phyloP scores from a whole-genome alignment of 2,113 vertebrate species.

The Tachysurus fulvidraco region DNA sequence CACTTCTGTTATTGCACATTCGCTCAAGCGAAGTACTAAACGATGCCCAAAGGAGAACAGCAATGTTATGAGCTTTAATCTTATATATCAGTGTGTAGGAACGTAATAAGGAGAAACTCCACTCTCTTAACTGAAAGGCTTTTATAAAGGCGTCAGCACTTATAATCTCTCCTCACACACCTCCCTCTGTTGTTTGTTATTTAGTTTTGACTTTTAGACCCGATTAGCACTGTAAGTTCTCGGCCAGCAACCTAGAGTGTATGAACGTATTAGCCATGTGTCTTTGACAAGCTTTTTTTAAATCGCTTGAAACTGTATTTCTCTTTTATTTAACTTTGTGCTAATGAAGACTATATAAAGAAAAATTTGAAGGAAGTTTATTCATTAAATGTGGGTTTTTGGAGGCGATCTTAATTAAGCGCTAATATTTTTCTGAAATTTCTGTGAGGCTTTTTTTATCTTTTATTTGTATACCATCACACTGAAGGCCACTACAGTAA shows the following conservation, averaged over 20 bases:
- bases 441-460: background rate
- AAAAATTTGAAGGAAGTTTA: background rate
- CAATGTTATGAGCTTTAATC: constrained; percentile 42
- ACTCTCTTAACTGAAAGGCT: background rate
- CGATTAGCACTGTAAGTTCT: background rate
- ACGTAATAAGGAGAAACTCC: constrained; percentile 19
- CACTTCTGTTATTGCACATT: constrained; percentile 31
- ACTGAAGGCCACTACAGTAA: background rate
- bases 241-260: background rate
- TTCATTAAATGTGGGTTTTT: background rate
- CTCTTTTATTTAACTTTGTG: background rate
- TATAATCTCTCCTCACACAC: background rate
- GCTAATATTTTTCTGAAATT: background rate
- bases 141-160: constrained; percentile 18
- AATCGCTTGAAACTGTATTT: background rate
- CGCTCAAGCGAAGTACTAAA: constrained; percentile 10
- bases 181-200: constrained; percentile 10
- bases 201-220: background rate
- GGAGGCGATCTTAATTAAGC: background rate
- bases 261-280: background rate
- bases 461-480: background rate
- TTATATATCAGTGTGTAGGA: constrained; percentile 24
- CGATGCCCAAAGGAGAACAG: constrained; percentile 24
- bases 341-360: background rate
- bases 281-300: background rate